Percentiles rank a stretch among this genome's conserved stretches.
Conservation (phyloP, 2,888 invertebrate species). For the Phalangium opilio region DNA sequence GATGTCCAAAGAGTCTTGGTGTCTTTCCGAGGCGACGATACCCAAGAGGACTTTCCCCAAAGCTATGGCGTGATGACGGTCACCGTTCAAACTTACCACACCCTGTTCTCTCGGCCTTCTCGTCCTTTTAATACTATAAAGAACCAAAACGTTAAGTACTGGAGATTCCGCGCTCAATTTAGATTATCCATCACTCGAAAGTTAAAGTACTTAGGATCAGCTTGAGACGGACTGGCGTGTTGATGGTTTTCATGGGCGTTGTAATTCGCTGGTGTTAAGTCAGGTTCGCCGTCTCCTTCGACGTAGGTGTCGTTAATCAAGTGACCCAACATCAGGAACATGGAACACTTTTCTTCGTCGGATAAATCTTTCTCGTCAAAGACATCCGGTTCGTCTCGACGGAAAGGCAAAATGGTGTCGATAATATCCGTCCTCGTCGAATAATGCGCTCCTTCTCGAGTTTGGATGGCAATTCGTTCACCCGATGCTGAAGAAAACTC, state of each 20-base stretch:
- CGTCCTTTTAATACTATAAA: neutral
- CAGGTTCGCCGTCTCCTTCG: neutral
- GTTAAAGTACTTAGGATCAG: too few species aligned
- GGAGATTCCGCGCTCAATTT: too few species aligned
- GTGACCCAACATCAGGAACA: slow-evolving; percentile 20
- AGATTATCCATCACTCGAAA: too few species aligned
- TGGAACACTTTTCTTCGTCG: slow-evolving; percentile 18
- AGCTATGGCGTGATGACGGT: slow-evolving; percentile 15
- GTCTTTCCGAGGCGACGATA: slow-evolving; percentile 6
- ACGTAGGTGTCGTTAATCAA: slow-evolving; percentile 11
- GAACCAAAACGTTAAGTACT: too few species aligned
- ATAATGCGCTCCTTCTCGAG: too few species aligned
- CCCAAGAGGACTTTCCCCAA: slow-evolving; percentile 16
- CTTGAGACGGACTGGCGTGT: too few species aligned
- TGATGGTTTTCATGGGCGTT: too few species aligned
- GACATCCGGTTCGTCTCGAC: neutral
- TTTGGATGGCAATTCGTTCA: too few species aligned
- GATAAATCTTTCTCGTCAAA: slow-evolving; percentile 13
- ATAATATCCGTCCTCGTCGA: too few species aligned
- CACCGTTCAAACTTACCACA: slow-evolving; percentile 15
- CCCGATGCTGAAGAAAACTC: too few species aligned
- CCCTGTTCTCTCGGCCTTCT: slow-evolving; percentile 13
- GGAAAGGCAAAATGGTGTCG: too few species aligned
- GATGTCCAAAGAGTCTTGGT: neutral
- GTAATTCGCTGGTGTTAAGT: too few species aligned